Evolutionary conservation across 2,888 invertebrate genomes (phyloP), one percentile per base, ranked within the genome.

Genomic region (Hedychridium roseum): DNA sequence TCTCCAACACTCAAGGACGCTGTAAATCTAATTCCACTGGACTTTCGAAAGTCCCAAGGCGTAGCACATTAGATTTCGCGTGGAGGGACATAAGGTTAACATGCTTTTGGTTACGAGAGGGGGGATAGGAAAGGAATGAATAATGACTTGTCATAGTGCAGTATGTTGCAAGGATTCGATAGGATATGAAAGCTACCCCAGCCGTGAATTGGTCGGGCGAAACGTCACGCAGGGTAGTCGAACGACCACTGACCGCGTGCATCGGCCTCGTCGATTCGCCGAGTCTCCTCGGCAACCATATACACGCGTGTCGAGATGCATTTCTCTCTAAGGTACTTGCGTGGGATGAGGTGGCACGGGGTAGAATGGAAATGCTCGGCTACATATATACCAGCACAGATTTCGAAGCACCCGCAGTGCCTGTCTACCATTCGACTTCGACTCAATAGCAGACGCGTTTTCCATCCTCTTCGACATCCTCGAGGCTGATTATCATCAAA

Each of bases 381-480:
- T 47, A 55, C 38, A 61, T 73, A 73, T 73, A 71, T 68, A 69
- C 46, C 57, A 59, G 54, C 50, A 50, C 32, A 38, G 44, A 57
- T 56, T 60, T 54, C 53, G 51, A 50, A 47, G 53, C 60, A 61
- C 55, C 45, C 56, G 47, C 68, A 71, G 73, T 71, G 67, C 67
- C 56, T 57, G 46, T 56, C 43, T 47, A 50, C 50, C 38, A 50
- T 56, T 44, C 47, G 44, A 6, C 50, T 30, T 42, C 48, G 48
- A 43, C 30, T 39, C 47, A 20, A 45, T 36, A 34, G 7, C 35
- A 30, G 26, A 35, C 44, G 32, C 43, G 16, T 17, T 15, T 53
- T 44, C 48, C 34, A 28, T 28, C 9, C 18, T 17, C 14, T 11
- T 11, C 1, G 14, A 35, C 14, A 1, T 11, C 23, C 5, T 23